Evolutionary conservation across 2,797 vertebrate genomes (phyloP).

Genomic region (Malacoraja senta): DNA sequence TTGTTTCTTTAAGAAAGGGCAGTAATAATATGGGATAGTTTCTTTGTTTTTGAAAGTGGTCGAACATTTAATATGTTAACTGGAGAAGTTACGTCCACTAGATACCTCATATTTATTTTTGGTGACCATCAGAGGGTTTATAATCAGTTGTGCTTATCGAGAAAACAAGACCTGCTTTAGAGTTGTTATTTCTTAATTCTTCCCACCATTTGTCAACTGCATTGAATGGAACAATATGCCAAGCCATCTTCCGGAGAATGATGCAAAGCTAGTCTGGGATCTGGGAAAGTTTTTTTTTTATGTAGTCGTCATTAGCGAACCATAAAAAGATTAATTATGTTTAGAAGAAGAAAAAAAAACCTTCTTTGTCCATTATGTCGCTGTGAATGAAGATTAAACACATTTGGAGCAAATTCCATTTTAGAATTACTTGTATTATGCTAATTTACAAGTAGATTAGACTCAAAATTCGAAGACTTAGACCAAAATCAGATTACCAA

Average conservation of each 20-base stretch:
- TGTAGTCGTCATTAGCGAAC: neutral
- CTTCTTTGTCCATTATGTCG: neutral
- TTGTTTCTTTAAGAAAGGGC: constrained; percentile 14
- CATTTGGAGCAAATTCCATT: constrained; percentile 4
- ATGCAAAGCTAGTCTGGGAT: neutral
- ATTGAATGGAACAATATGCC: constrained; percentile 10
- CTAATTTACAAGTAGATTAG: neutral
- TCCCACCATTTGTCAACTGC: constrained; percentile 32
- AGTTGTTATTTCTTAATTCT: constrained; percentile 13
- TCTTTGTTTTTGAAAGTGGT: neutral
- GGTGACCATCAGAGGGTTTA: neutral
- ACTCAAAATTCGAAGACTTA: neutral
- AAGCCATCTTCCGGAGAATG: neutral
- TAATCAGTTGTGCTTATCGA: constrained; percentile 11
- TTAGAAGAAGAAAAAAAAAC: neutral
- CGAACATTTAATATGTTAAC: neutral
- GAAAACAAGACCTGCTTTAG: constrained; percentile 22
- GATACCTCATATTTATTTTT: constrained; percentile 9
- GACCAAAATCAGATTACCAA: neutral
- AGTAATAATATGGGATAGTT: neutral
- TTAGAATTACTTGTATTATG: neutral
- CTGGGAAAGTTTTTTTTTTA: neutral
- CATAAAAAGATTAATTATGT: neutral
- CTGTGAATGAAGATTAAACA: neutral
- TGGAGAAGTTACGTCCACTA: neutral